phyloP scores from a whole-genome alignment of 1,140 invertebrate genomes.

The Zaprionus camerounensis region DNA sequence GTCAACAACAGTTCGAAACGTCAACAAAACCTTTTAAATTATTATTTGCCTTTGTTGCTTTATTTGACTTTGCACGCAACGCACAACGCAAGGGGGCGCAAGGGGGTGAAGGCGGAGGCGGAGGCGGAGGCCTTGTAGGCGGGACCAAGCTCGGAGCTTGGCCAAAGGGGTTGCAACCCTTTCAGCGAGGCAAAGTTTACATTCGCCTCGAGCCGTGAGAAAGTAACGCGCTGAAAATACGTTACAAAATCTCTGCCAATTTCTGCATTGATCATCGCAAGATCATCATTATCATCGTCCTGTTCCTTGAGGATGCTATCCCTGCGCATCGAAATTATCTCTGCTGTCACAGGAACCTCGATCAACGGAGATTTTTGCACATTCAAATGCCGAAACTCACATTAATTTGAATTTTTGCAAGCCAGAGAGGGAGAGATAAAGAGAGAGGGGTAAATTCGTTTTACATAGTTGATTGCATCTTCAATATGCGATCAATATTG shows the following conservation, averaged over 20 bases:
- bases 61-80: constrained; percentile 69
- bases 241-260: constrained; percentile 46
- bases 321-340: constrained; percentile 7
- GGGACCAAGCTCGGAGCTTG: constrained; percentile 42
- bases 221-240: constrained; percentile 32
- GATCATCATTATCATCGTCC: constrained; percentile 34
- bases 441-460: constrained; percentile 48
- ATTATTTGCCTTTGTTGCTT: constrained; percentile 82
- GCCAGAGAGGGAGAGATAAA: constrained; percentile 21
- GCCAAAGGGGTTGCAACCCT: constrained; percentile 44
- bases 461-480: constrained; percentile 79
- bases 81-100: constrained; percentile 16
- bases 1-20: constrained; percentile 83
- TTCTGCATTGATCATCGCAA: constrained; percentile 8
- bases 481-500: constrained; percentile 81
- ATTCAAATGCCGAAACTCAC: constrained; percentile 56
- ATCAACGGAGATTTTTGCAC: constrained; percentile 38
- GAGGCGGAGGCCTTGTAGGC: constrained; percentile 27
- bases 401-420: constrained; percentile 76
- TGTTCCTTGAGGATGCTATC: constrained; percentile 11
- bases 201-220: constrained; percentile 30
- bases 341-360: constrained; percentile 35
- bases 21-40: constrained; percentile 84
- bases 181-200: constrained; percentile 25
- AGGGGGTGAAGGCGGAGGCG: constrained; percentile 18